These are phyloP conservation scores for Linepithema humile DNA, from an alignment of 1,140 invertebrate genomes.

Conservation along the genomic window DNA sequence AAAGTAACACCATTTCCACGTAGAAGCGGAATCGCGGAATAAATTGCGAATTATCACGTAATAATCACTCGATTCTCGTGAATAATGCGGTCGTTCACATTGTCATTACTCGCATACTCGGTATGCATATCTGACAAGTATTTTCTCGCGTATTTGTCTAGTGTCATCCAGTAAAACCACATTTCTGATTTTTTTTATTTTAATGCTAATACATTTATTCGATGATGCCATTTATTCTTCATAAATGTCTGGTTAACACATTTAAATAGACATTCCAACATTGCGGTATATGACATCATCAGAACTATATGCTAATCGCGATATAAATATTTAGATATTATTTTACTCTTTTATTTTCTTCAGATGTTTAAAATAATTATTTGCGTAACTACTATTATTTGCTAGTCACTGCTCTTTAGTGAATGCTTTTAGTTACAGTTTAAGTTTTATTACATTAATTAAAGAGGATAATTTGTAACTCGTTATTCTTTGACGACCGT, in stretches of 20 bases:
- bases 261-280: constrained; percentile 20
- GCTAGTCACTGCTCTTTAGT: background rate
- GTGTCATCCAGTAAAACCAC: constrained; percentile 14
- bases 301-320: background rate
- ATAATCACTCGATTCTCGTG: constrained; percentile 39
- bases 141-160: constrained; percentile 3
- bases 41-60: constrained; percentile 36
- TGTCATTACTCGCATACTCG: background rate
- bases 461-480: background rate
- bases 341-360: background rate
- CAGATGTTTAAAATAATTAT: background rate
- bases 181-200: constrained; percentile 16
- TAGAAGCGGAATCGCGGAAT: constrained; percentile 15
- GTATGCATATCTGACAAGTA: background rate
- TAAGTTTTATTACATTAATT: no score
- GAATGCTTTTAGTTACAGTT: no score
- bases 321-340: background rate
- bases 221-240: background rate
- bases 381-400: background rate
- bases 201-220: constrained; percentile 33
- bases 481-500: background rate
- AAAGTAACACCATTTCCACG: background rate
- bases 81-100: constrained; percentile 39
- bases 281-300: background rate
- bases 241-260: constrained; percentile 9